Base-by-base conservation (phyloP, 1,140 invertebrate genomes). In the Bombus terrestris region DNA sequence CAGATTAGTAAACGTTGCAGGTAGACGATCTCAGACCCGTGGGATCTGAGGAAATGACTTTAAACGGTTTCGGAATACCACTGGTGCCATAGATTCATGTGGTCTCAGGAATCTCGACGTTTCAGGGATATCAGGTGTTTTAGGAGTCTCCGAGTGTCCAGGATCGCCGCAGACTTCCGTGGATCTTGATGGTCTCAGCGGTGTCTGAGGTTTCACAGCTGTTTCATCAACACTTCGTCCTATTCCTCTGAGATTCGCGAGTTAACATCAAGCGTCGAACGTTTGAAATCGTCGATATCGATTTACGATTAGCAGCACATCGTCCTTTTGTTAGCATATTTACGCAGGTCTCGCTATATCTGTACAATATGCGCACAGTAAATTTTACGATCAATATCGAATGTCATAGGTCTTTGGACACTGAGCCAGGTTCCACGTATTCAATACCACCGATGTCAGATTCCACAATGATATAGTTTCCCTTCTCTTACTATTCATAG, bases 1-100 rank as follows among this genome's bases (percentile, higher is more conserved):
- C 15, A 32, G 66, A 37, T 37, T 25, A 25, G 8, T 35, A 25
- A 68, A 37, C 32, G 66, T 68, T 68, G 22, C 66, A 32, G 1
- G 9, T 25, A 25, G 68, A 39, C 8, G 13, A 75, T 57, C 22
- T 28, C 2, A 8, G 43, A 53, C 32, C 35, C 73, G 74, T 37
- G 74, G 47, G 39, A 57, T 4, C 22, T 12, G 74, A 8, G 32
- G 13, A 76, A 57, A 35, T 57, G 74, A 76, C 74, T 32, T 18
- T 47, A 28, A 73, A 73, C 39, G n/a, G n/a, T 28, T 39, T 76
- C 41, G 25, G 43, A 57, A 76, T 76, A 76, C 13, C 69, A 25
- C 15, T 12, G 12, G 12, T 41, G 18, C 32, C 47, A 12, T n/a
- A 22, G 25, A 57, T 75, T 41, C 72, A 47, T 32, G 72, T 3